Evolutionary conservation across 2,888 invertebrate genomes (phyloP).

Genomic region (Cactoblastis cactorum): DNA sequence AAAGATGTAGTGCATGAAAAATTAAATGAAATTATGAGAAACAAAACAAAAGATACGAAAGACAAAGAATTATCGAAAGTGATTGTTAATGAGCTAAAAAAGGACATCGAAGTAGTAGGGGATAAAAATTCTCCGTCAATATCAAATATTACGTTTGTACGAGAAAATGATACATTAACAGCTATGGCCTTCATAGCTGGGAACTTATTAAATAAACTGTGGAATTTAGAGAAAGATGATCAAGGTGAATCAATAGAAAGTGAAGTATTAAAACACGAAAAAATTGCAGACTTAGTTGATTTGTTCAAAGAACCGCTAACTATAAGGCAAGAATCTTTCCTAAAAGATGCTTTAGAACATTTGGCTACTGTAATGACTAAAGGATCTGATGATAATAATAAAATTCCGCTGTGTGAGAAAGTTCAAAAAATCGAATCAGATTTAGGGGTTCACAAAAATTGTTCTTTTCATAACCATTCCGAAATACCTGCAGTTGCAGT

Average conservation of each 20-base stretch:
- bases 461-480: constrained; percentile 1
- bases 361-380: constrained; percentile 48
- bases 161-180: constrained; percentile 65
- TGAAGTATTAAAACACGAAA: constrained; percentile 57
- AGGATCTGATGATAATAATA: constrained; percentile 43
- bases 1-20: constrained; percentile 36
- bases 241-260: constrained; percentile 48
- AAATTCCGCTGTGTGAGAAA: constrained; percentile 53
- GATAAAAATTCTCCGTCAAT: constrained; percentile 45
- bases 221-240: constrained; percentile 63
- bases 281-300: constrained; percentile 57
- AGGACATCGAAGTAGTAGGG: constrained; percentile 56
- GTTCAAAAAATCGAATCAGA: constrained; percentile 24
- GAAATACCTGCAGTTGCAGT: not conserved
- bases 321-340: constrained; percentile 57
- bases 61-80: constrained; percentile 58
- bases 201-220: constrained; percentile 63
- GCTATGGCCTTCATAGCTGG: constrained; percentile 71
- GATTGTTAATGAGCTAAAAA: constrained; percentile 59
- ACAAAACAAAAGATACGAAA: constrained; percentile 45
- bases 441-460: not conserved
- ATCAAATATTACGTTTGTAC: constrained; percentile 67
- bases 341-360: constrained; percentile 58
- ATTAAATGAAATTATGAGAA: constrained; percentile 39
- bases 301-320: constrained; percentile 65